A percentile compares a stretch with the other conserved stretches of the same genome.
Conservation (phyloP, 2,797 vertebrate species). For the Acomys russatus region DNA sequence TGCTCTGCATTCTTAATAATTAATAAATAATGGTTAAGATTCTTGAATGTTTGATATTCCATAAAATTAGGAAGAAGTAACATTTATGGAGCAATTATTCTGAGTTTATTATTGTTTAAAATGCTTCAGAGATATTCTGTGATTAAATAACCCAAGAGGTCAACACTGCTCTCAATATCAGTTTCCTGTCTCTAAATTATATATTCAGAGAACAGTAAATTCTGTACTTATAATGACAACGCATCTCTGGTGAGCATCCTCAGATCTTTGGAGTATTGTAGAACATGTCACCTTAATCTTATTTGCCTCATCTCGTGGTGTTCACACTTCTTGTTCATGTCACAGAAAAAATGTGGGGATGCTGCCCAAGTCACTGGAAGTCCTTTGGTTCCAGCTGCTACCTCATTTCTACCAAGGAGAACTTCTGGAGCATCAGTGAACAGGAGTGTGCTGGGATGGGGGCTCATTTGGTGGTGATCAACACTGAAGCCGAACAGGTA, state of each 20-base stretch:
- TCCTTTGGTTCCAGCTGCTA: conserved; percentile 80
- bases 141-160: conserved; percentile 1
- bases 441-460: conserved; percentile 80
- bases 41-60: background rate
- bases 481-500: conserved; percentile 83
- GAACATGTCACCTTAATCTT: background rate
- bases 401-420: accelerated
- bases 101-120: background rate
- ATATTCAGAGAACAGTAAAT: background rate
- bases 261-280: background rate
- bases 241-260: background rate
- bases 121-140: background rate
- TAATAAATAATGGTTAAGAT: background rate
- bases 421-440: conserved; percentile 21
- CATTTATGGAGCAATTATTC: conserved; percentile 10
- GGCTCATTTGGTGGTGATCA: conserved; percentile 83
- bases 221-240: background rate
- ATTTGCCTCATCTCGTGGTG: background rate
- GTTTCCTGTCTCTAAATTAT: background rate
- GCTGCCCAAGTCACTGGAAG: conserved; percentile 80
- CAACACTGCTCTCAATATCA: background rate
- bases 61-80: background rate
- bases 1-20: background rate
- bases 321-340: conserved; percentile 12
- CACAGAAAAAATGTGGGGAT: conserved; percentile 70